Conservation (phyloP, 37 sponge, comb jelly and placozoan genomes). For the Petrosia ficiformis region DNA sequence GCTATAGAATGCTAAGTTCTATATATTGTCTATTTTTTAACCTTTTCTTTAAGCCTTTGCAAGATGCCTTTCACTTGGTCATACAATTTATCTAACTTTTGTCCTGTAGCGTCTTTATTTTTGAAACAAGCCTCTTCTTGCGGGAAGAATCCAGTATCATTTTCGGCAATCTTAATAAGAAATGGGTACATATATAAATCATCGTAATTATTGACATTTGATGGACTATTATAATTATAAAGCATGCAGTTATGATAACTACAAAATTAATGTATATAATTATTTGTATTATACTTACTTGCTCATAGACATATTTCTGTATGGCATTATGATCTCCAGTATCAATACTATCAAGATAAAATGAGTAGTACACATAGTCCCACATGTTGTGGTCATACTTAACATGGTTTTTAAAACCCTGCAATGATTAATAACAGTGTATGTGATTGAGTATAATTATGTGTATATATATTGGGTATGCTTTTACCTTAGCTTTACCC, state of each 20-base stretch:
- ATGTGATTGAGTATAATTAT: neutral
- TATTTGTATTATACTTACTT: slow-evolving; percentile 7
- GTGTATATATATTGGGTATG: no score
- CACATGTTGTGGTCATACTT: slow-evolving; percentile 66
- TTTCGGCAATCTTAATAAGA: slow-evolving; percentile 50
- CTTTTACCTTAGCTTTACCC: neutral
- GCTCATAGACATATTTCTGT: slow-evolving; percentile 28
- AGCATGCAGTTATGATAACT: no score
- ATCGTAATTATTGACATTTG: no score
- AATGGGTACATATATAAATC: no score
- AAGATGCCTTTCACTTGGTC: slow-evolving; percentile 25
- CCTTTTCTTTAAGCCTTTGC: slow-evolving; percentile 23
- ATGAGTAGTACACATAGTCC: slow-evolving; percentile 51
- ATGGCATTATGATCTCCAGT: slow-evolving; percentile 32
- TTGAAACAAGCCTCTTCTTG: slow-evolving; percentile 39
- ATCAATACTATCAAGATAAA: slow-evolving; percentile 27
- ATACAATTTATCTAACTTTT: slow-evolving; percentile 51
- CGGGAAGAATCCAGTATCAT: slow-evolving; percentile 57
- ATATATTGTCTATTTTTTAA: no score
- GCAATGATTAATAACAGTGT: neutral
- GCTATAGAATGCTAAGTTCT: no score
- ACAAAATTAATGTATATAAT: no score
- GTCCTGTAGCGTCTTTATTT: slow-evolving; percentile 16
- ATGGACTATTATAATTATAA: neutral
- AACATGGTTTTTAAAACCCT: slow-evolving; percentile 57